phyloP scores from a whole-genome alignment of 2,888 invertebrate genomes.

The Miltochrista miniata region DNA sequence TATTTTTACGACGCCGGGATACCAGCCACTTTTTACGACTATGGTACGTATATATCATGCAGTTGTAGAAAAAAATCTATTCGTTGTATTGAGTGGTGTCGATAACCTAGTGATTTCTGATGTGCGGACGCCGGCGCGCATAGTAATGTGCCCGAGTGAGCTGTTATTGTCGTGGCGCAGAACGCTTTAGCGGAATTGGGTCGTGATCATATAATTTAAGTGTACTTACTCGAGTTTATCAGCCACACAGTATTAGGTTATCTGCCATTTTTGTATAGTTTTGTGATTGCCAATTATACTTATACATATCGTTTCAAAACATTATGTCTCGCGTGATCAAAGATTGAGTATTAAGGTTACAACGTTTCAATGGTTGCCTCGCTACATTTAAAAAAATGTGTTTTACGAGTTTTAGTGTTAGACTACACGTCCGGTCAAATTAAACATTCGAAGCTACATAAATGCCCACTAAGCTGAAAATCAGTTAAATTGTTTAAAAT shows the following conservation, averaged over 20 bases:
- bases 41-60: constrained; percentile 73
- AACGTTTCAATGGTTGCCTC: too few species aligned
- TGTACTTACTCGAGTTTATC: constrained; percentile 17
- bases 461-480: too few species aligned
- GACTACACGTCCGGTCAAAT: too few species aligned
- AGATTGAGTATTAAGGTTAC: too few species aligned
- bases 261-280: background rate
- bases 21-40: constrained; percentile 73
- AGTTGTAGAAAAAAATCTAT: constrained; percentile 68
- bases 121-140: constrained; percentile 57
- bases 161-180: constrained; percentile 42
- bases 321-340: background rate
- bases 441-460: too few species aligned
- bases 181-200: constrained; percentile 46
- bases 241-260: constrained; percentile 18
- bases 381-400: too few species aligned
- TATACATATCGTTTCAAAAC: background rate
- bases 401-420: too few species aligned
- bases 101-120: constrained; percentile 66
- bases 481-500: too few species aligned
- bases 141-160: constrained; percentile 47
- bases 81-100: constrained; percentile 62
- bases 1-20: constrained; percentile 71
- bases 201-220: constrained; percentile 39
- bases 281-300: background rate